A percentile compares a stretch with the other conserved stretches of the same genome.
Evolutionary conservation across 1,140 invertebrate species (phyloP).

Genomic region (Calosoma granatense): DNA sequence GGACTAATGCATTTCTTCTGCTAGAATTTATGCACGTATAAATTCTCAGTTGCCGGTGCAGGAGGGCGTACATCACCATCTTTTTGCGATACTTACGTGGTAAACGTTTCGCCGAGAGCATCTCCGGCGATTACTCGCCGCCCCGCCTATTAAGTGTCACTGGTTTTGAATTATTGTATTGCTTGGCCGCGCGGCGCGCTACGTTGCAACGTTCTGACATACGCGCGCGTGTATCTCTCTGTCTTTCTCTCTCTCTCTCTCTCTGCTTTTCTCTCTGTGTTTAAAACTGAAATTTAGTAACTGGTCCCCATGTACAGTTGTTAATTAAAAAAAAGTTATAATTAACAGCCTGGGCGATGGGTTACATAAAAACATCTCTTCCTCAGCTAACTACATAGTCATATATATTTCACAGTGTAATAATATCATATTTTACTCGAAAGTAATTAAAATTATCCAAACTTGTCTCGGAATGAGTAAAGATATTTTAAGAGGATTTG

Average conservation of each 20-base stretch:
- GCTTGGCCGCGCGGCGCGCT: neutral
- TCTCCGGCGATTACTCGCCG: conserved; percentile 5
- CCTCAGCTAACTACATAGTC: too few relatives aligned
- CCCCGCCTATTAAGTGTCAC: conserved; percentile 3
- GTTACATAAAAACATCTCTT: too few relatives aligned
- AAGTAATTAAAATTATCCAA: too few relatives aligned
- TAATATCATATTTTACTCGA: too few relatives aligned
- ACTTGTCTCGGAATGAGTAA: too few relatives aligned
- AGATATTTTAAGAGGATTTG: too few relatives aligned
- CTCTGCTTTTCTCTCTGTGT: too few relatives aligned
- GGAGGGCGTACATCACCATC: neutral
- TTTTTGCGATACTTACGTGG: conserved; percentile 7
- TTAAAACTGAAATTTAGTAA: neutral
- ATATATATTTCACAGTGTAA: too few relatives aligned
- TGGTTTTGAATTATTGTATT: conserved; percentile 8
- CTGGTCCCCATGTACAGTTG: neutral
- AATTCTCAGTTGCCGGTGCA: neutral
- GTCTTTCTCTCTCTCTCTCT: too few relatives aligned
- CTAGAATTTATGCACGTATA: conserved; percentile 1
- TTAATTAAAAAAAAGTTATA: neutral
- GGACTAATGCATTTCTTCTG: neutral
- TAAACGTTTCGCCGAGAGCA: conserved; percentile 5
- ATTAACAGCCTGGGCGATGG: neutral
- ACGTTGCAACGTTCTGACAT: neutral
- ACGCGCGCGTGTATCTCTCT: too few relatives aligned